Evolutionary conservation across 2,888 invertebrate genomes (phyloP).

Genomic region (Tenodera sinensis): DNA sequence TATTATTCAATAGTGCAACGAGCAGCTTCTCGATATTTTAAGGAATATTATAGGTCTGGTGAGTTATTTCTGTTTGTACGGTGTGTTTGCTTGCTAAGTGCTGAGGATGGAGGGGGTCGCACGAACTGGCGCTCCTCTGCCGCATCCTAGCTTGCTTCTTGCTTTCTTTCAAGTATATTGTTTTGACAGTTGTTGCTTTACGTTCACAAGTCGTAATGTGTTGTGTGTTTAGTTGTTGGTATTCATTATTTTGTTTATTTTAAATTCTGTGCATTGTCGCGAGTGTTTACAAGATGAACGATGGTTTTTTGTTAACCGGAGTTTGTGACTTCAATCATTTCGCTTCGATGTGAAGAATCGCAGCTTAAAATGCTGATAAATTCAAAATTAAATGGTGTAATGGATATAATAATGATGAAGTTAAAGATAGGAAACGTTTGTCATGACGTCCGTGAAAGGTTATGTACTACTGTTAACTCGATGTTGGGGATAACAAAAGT

Average conservation of each 20-base stretch:
- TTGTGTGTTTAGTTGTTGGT: background rate
- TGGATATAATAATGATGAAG: background rate
- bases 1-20: constrained; percentile 67
- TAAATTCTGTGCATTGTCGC: background rate
- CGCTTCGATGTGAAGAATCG: background rate
- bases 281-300: background rate
- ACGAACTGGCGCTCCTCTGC: constrained; percentile 8
- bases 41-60: constrained; percentile 66
- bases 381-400: background rate
- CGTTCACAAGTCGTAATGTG: background rate
- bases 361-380: background rate
- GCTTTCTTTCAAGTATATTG: background rate
- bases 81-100: constrained; percentile 16
- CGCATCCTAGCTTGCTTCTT: constrained; percentile 9
- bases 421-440: background rate
- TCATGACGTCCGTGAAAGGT: background rate
- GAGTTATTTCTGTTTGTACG: constrained; percentile 39
- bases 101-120: constrained; percentile 8
- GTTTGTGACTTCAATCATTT: background rate
- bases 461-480: background rate
- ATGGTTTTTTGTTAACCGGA: background rate
- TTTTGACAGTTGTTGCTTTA: constrained; percentile 5
- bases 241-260: background rate
- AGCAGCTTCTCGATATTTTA: constrained; percentile 62
- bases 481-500: background rate